These are phyloP conservation scores for Chelon labrosus DNA, from an alignment of 2,797 vertebrate species.

Conservation along the genomic window DNA sequence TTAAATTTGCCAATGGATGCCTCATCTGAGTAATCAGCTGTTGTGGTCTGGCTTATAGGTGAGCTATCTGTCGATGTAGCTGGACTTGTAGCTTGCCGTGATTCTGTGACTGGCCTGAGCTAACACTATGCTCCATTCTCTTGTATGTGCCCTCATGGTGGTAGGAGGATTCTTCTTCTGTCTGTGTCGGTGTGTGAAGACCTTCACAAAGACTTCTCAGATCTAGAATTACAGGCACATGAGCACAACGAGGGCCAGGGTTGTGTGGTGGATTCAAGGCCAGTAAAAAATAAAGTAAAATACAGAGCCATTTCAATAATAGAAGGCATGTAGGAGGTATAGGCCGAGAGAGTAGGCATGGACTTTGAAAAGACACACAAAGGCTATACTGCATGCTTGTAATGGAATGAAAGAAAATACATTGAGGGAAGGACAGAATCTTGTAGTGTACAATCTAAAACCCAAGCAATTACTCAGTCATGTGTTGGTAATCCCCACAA, in stretches of 20 bases:
- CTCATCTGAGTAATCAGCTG: no score
- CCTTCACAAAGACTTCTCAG: conserved; percentile 26
- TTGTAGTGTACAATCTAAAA: conserved; percentile 13
- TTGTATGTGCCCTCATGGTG: conserved; percentile 34
- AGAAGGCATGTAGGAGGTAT: conserved; percentile 16
- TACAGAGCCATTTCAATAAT: conserved; percentile 31
- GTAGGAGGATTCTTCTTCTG: conserved; percentile 16
- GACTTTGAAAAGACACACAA: conserved; percentile 18
- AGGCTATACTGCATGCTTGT: neutral
- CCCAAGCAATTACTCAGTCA: conserved; percentile 38
- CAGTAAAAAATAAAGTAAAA: conserved; percentile 15
- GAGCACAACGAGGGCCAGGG: conserved; percentile 32
- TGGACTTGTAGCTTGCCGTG: no score
- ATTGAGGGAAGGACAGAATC: neutral
- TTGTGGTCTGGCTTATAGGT: no score
- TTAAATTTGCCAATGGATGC: no score
- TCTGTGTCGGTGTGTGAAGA: conserved; percentile 7
- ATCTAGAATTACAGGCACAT: conserved; percentile 41
- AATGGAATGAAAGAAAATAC: conserved; percentile 4
- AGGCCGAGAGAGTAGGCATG: conserved; percentile 6
- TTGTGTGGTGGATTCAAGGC: conserved; percentile 34
- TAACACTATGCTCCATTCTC: conserved; percentile 8
- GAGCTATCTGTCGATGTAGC: no score
- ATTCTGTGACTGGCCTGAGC: no score
- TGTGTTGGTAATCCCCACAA: conserved; percentile 22